Percentiles rank a stretch among this genome's conserved stretches.
phyloP scores from a whole-genome alignment of 2,888 invertebrate genomes.

The Troglohyphantes excavatus region DNA sequence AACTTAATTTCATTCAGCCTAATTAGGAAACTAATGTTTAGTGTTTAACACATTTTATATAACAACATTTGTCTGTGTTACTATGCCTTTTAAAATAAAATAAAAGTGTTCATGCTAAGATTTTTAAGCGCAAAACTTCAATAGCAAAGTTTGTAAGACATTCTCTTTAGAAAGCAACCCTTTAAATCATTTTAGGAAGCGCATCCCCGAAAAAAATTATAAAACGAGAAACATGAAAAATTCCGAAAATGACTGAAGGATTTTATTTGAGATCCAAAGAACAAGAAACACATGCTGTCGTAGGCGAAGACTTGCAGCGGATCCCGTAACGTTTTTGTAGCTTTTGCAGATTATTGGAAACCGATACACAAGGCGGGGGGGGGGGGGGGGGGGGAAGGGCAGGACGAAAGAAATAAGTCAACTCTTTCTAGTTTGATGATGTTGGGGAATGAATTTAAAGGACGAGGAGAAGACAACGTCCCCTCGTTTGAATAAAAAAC shows the following conservation, averaged over 20 bases:
- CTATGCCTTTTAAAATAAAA: no score
- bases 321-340: constrained; percentile 57
- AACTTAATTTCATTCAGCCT: no score
- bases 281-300: constrained; percentile 44
- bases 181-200: not conserved
- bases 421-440: constrained; percentile 67
- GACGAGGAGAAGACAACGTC: constrained; percentile 33
- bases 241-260: constrained; percentile 25
- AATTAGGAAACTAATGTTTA: no score
- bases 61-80: no score
- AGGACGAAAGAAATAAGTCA: constrained; percentile 64
- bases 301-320: constrained; percentile 38
- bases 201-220: constrained; percentile 7
- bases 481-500: constrained; percentile 62
- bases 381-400: not conserved
- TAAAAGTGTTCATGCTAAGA: no score
- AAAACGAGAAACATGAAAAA: constrained; percentile 4
- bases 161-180: not conserved
- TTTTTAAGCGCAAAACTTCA: no score
- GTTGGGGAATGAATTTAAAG: constrained; percentile 70
- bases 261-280: constrained; percentile 49
- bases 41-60: no score
- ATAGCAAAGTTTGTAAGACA: not conserved
- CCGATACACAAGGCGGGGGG: constrained; percentile 42
- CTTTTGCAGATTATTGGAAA: constrained; percentile 63